Evolutionary conservation across 2,888 invertebrate genomes (phyloP).

Genomic region (Magallana nippona): DNA sequence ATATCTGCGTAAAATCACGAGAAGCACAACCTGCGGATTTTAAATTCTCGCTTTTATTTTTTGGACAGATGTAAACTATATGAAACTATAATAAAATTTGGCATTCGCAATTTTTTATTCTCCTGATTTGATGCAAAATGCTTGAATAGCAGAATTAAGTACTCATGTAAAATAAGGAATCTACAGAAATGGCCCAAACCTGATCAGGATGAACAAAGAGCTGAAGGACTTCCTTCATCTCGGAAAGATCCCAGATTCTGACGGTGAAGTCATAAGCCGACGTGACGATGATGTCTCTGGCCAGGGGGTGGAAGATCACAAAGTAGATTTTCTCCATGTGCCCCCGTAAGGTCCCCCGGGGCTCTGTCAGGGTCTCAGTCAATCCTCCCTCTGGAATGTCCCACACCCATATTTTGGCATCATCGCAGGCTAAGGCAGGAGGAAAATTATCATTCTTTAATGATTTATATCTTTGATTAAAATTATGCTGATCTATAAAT

Average conservation of each 20-base stretch:
- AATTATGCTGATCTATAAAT: too few relatives aligned
- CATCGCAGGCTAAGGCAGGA: constrained; percentile 87
- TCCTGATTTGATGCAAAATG: too few relatives aligned
- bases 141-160: too few relatives aligned
- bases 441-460: neutral
- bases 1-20: too few relatives aligned
- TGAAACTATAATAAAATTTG: too few relatives aligned
- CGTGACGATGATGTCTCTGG: constrained; percentile 90
- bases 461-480: too few relatives aligned
- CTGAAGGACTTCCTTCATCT: constrained; percentile 83
- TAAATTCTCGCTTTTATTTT: too few relatives aligned
- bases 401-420: constrained; percentile 91
- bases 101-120: too few relatives aligned
- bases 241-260: constrained; percentile 88
- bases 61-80: too few relatives aligned
- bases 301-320: constrained; percentile 91
- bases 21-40: too few relatives aligned
- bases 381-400: constrained; percentile 87
- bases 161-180: neutral
- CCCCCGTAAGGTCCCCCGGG: constrained; percentile 78
- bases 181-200: constrained; percentile 70
- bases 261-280: constrained; percentile 94
- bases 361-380: constrained; percentile 78
- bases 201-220: constrained; percentile 91
- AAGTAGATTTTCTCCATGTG: constrained; percentile 95